phyloP scores from a whole-genome alignment of 1,140 invertebrate species.

The Psix sp. region DNA sequence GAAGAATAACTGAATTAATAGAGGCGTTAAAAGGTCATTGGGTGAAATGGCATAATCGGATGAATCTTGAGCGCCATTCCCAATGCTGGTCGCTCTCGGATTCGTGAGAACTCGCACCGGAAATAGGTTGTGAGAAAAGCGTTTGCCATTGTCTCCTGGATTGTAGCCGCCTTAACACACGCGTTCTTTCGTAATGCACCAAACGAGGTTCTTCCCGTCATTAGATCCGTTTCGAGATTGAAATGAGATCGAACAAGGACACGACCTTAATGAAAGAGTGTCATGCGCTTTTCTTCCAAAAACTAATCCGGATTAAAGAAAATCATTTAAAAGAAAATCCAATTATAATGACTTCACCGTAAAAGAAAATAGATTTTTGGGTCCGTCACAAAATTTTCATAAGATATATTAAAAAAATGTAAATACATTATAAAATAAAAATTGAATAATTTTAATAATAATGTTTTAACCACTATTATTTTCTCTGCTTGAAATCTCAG shows the following conservation, averaged over 20 bases:
- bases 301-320: slow-evolving; percentile 2
- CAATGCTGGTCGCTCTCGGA: slow-evolving; percentile 38
- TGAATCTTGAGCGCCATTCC: slow-evolving; percentile 52
- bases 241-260: slow-evolving; percentile 71
- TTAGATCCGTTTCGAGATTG: slow-evolving; percentile 66
- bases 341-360: too few relatives aligned
- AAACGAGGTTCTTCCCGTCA: slow-evolving; percentile 61
- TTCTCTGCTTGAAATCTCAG: too few relatives aligned
- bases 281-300: slow-evolving; percentile 9
- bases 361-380: too few relatives aligned
- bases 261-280: slow-evolving; percentile 70
- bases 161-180: slow-evolving; percentile 13
- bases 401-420: too few relatives aligned
- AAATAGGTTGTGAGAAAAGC: slow-evolving; percentile 64
- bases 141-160: slow-evolving; percentile 46
- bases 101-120: slow-evolving; percentile 49
- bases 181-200: slow-evolving; percentile 52
- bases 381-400: too few relatives aligned
- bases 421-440: too few relatives aligned
- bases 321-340: too few relatives aligned
- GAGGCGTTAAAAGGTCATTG: slow-evolving; percentile 56
- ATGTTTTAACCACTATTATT: too few relatives aligned
- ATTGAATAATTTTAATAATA: too few relatives aligned
- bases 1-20: slow-evolving; percentile 39
- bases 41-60: slow-evolving; percentile 58